phyloP scores from a whole-genome alignment of 1,140 invertebrate species.

The Oscheius sp. region DNA sequence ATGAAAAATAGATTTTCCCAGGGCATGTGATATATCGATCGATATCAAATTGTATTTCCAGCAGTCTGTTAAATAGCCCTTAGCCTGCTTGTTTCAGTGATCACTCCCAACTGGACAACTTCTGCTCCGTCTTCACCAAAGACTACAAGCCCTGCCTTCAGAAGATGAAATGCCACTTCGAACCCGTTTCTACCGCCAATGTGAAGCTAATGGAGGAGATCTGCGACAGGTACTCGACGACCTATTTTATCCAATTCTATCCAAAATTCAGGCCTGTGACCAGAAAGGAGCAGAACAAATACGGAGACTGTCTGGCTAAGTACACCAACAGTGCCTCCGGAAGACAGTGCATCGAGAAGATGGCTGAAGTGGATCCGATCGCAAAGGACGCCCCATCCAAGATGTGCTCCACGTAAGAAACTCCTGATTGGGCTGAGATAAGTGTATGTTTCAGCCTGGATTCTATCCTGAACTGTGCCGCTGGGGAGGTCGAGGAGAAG shows the following conservation, averaged over 20 bases:
- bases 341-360: conserved; percentile 42
- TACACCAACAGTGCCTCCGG: conserved; percentile 39
- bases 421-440: neutral
- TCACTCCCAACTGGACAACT: conserved; percentile 48
- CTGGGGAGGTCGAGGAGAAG: conserved; percentile 29
- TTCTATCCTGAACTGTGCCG: conserved; percentile 44
- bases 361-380: conserved; percentile 47
- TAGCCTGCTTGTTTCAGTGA: too few relatives aligned
- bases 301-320: conserved; percentile 44
- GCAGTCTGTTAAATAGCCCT: too few relatives aligned
- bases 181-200: conserved; percentile 50
- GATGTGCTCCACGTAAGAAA: conserved; percentile 42
- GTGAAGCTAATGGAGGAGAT: conserved; percentile 48
- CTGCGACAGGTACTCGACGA: conserved; percentile 41
- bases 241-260: conserved; percentile 13
- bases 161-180: conserved; percentile 48
- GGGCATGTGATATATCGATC: too few relatives aligned
- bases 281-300: conserved; percentile 39
- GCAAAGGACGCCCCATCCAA: conserved; percentile 35
- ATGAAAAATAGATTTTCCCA: too few relatives aligned
- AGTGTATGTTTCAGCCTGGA: conserved; percentile 36
- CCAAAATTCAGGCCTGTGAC: conserved; percentile 21
- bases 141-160: conserved; percentile 50
- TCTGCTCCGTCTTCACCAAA: conserved; percentile 41
- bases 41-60: too few relatives aligned